These are phyloP conservation scores for Aurelia sp. DNA, from an alignment of 30 jellyfish, hydroid and myxozoan species.

Conservation along the genomic window DNA sequence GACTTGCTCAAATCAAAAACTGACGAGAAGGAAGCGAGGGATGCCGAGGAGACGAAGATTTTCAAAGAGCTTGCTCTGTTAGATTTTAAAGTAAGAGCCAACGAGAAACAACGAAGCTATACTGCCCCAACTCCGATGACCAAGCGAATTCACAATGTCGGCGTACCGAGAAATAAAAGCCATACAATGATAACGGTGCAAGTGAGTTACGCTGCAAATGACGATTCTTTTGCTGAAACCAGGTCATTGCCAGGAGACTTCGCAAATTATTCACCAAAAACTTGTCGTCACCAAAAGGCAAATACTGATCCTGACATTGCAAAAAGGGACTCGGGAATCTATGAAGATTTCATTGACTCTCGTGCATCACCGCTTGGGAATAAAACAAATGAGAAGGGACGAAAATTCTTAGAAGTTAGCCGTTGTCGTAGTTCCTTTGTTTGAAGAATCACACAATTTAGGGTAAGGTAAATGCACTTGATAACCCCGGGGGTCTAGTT, in stretches of 20 bases:
- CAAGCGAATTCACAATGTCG: background rate
- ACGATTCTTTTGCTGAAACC: constrained; percentile 9
- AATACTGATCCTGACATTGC: background rate
- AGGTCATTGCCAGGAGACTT: constrained; percentile 30
- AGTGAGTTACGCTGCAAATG: background rate
- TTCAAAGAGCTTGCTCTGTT: background rate
- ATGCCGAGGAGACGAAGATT: constrained; percentile 11
- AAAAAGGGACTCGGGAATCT: constrained; percentile 25
- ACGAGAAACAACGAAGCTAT: constrained; percentile 10
- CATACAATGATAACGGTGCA: background rate
- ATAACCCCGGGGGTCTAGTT: too few relatives aligned
- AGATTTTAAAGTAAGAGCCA: background rate
- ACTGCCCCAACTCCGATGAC: constrained; percentile 6
- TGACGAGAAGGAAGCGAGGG: constrained; percentile 3
- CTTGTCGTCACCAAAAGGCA: background rate
- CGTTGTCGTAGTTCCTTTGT: too few relatives aligned
- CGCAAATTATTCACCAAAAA: background rate
- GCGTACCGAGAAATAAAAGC: background rate
- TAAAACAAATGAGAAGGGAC: too few relatives aligned
- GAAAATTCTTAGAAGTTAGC: too few relatives aligned
- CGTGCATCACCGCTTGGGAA: too few relatives aligned
- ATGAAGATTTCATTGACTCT: constrained; percentile 1
- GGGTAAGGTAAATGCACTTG: too few relatives aligned
- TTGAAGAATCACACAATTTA: too few relatives aligned
- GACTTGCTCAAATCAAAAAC: background rate